These are phyloP conservation scores for Eumerus sabulonum DNA, from an alignment of 2,888 invertebrate genomes.

Conservation along the genomic window DNA sequence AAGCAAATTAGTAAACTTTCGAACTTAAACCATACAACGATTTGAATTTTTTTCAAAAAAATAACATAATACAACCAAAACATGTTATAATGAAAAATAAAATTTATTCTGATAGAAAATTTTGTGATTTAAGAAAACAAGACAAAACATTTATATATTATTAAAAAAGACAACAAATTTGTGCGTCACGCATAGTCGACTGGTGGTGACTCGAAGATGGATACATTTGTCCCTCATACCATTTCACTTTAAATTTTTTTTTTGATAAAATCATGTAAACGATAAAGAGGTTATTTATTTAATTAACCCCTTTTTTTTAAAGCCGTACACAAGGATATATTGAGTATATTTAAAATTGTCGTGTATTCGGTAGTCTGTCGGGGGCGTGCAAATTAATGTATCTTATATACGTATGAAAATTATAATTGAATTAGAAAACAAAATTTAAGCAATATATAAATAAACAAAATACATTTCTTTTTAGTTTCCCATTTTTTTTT, in stretches of 20 bases:
- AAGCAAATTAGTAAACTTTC: constrained; percentile 71
- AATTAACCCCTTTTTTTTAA: too few relatives aligned
- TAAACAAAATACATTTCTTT: constrained; percentile 34
- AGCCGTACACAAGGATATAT: too few relatives aligned
- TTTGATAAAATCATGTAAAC: too few relatives aligned
- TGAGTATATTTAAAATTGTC: too few relatives aligned
- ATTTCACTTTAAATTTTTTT: too few relatives aligned
- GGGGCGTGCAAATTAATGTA: constrained; percentile 58
- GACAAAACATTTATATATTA: constrained; percentile 39
- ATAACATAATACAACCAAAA: constrained; percentile 25
- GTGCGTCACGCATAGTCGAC: constrained; percentile 60
- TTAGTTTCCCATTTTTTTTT: too few relatives aligned
- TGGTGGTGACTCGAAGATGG: too few relatives aligned
- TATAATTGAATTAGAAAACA: constrained; percentile 12
- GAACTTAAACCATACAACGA: constrained; percentile 78
- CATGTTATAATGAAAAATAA: constrained; percentile 35
- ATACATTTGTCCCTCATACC: too few relatives aligned
- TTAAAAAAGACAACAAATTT: constrained; percentile 23
- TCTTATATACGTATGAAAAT: constrained; percentile 62
- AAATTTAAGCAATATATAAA: constrained; percentile 64
- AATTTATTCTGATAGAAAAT: constrained; percentile 66
- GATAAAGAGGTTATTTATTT: too few relatives aligned
- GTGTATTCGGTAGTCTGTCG: constrained; percentile 29
- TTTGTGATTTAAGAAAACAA: constrained; percentile 61
- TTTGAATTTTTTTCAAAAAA: constrained; percentile 65